Evolutionary conservation across 2,888 invertebrate species (phyloP).

Genomic region (Biston betularia): DNA sequence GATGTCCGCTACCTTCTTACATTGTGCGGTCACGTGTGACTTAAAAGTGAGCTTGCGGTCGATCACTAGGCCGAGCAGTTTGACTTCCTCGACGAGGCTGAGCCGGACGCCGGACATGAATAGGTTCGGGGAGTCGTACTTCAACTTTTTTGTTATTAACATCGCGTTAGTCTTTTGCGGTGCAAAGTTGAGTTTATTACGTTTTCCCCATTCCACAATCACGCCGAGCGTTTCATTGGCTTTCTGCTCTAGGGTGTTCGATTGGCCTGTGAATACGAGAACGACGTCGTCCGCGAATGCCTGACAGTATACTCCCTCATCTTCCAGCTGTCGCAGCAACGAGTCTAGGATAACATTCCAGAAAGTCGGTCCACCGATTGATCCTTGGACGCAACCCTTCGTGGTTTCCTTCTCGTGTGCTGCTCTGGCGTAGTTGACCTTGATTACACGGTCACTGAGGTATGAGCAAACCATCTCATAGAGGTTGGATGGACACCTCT

Average conservation of each 20-base stretch:
- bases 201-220: too few species aligned
- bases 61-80: too few species aligned
- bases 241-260: too few species aligned
- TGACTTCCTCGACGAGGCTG: too few species aligned
- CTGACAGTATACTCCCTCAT: constrained; percentile 7
- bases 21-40: too few species aligned
- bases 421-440: not conserved
- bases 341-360: constrained; percentile 9
- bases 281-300: constrained; percentile 1
- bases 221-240: too few species aligned
- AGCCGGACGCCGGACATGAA: not conserved
- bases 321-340: not conserved
- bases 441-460: not conserved
- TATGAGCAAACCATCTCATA: not conserved
- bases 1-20: not conserved
- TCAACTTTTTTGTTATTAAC: not conserved
- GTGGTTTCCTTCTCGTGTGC: not conserved
- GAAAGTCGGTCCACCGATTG: not conserved
- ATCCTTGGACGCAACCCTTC: not conserved
- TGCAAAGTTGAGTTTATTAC: not conserved
- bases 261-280: not conserved
- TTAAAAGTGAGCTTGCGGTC: too few species aligned
- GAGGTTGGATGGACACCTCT: not conserved
- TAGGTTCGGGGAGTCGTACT: not conserved
- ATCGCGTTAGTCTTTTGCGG: not conserved